Conservation (phyloP, 2,888 invertebrate species). For the Melieria omissa region DNA sequence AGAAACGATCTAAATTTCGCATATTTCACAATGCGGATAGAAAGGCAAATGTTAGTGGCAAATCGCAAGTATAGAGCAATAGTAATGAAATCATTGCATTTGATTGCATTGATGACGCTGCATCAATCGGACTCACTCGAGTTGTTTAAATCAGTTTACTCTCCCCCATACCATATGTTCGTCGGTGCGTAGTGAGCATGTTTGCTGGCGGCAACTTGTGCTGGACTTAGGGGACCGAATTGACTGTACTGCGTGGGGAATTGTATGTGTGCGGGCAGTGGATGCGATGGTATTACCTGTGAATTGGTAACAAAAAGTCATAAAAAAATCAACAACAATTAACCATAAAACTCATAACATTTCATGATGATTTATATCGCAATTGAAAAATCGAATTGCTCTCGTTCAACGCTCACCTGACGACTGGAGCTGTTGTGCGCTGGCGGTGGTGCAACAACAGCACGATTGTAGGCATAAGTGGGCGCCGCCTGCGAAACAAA, state of each 20-base stretch:
- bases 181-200: conserved; percentile 67
- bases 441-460: conserved; percentile 66
- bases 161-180: conserved; percentile 68
- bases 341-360: too few species aligned
- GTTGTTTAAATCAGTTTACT: conserved; percentile 61
- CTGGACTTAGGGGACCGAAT: conserved; percentile 68
- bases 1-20: conserved; percentile 55
- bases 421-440: conserved; percentile 67
- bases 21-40: background rate
- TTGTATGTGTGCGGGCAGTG: conserved; percentile 84
- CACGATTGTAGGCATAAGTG: conserved; percentile 64
- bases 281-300: conserved; percentile 76
- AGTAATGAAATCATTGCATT: background rate
- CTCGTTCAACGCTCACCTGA: conserved; percentile 58
- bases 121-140: conserved; percentile 58
- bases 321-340: background rate
- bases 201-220: conserved; percentile 67
- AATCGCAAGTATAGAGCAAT: background rate
- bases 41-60: conserved; percentile 1
- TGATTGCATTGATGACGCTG: background rate
- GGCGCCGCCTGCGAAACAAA: conserved; percentile 72
- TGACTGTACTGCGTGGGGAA: conserved; percentile 76
- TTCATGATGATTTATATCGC: too few species aligned
- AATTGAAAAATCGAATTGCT: background rate
- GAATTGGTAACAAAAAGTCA: background rate